Evolutionary conservation across 2,113 vertebrate species (phyloP), one percentile per base, ranked within the genome.

Genomic region (Lipophrys pholis): DNA sequence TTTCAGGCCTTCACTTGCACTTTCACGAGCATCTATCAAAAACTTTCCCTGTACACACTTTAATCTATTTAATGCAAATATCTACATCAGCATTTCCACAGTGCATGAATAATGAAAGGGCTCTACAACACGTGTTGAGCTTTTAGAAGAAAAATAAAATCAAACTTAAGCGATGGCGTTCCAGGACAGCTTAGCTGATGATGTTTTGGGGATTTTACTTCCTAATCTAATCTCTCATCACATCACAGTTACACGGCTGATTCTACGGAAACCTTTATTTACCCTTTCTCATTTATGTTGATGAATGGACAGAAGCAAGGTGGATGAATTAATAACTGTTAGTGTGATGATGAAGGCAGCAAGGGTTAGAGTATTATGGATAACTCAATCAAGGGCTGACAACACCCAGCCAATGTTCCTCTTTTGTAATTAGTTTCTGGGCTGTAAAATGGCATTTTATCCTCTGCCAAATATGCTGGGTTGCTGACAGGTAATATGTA

Each of bases 291-390:
- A 69, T 73, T 53, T 36, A 21, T 7, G 57, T 5, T 92, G 86
- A 91, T 91, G 72, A 91, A 90, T 92, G 76, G 49, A 87, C 45
- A 63, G 39, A 17, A 85, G 65, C 12, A 15, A 55, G 6, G 57
- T 40, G 54, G 74, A 82, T 84, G 63, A 84, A 93, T 93, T 92
- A 91, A 92, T 90, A 90, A 89, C 68, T 73, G 82, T 90, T 81
- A 85, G 84, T 15, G 6, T 41, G 8, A 76, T 72, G 78, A 93
- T 87, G 89, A 91, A 86, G 72, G 84, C 42, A 40, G 74, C 43
- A 42, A 7, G 67, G 42, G 67, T 79, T 77, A 87, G 88, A 91
- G 73, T 67, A 63, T 90, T 91, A 92, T 90, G 90, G 90, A 93
- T 91, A 87, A 90, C 87, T 88, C 83, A 89, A 80, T 92, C 88